phyloP scores from a whole-genome alignment of 2,888 invertebrate species.

The Neoaliturus tenellus region DNA sequence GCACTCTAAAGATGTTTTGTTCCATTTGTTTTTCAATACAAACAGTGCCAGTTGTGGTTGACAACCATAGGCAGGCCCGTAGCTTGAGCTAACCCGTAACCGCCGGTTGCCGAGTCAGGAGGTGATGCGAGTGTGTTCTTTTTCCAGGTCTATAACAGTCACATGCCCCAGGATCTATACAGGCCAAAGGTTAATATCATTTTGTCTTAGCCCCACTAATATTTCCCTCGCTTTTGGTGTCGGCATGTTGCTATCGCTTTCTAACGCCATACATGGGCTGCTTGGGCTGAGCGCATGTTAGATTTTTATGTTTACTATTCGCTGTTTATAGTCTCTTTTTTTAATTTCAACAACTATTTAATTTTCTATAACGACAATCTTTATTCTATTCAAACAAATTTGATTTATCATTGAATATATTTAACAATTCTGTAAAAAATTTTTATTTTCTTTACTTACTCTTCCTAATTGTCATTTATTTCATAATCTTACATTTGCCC shows the following conservation, averaged over 20 bases:
- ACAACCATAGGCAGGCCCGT: no score
- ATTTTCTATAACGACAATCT: background rate
- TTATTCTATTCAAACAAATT: no score
- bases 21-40: no score
- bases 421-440: no score
- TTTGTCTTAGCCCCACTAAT: slow-evolving; percentile 64
- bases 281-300: slow-evolving; percentile 28
- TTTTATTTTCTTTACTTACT: no score
- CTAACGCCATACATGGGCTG: slow-evolving; percentile 27
- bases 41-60: no score
- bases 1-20: no score
- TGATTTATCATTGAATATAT: no score
- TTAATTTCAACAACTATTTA: slow-evolving; percentile 2
- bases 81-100: slow-evolving; percentile 17
- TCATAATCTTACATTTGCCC: no score
- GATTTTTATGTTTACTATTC: slow-evolving; percentile 24
- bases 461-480: no score
- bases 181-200: slow-evolving; percentile 91
- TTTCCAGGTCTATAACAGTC: slow-evolving; percentile 96
- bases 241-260: slow-evolving; percentile 49
- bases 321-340: background rate
- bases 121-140: slow-evolving; percentile 58
- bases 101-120: background rate
- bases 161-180: slow-evolving; percentile 95
- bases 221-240: slow-evolving; percentile 57